Evolutionary conservation across 2,888 invertebrate genomes (phyloP).

Genomic region (Metacarcinus magister): DNA sequence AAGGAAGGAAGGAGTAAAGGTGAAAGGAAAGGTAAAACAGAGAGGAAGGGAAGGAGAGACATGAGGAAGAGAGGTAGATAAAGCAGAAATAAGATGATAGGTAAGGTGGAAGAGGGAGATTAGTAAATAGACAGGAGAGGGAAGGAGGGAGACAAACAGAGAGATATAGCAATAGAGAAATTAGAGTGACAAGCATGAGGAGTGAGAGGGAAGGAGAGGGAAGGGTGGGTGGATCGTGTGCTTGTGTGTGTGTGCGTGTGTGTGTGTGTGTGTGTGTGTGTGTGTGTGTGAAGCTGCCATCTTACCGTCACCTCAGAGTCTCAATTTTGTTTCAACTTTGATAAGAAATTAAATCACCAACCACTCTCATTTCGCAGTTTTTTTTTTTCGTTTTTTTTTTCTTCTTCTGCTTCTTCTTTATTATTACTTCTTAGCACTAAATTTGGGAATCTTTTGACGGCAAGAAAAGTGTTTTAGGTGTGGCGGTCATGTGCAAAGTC

Average conservation of each 20-base stretch:
- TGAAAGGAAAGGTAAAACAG: not conserved
- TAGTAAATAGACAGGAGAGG: not conserved
- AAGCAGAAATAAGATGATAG: not conserved
- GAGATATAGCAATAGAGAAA: not conserved
- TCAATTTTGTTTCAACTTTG: not conserved
- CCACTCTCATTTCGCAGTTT: constrained; percentile 20
- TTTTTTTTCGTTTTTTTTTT: not conserved
- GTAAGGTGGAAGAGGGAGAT: not conserved
- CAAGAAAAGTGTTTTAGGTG: not conserved
- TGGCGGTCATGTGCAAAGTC: not conserved
- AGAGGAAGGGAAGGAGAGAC: not conserved
- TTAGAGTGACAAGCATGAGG: not conserved
- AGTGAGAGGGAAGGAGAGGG: not conserved
- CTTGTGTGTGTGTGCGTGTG: not conserved
- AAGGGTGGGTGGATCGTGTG: not conserved
- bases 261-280: not conserved
- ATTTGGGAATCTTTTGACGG: not conserved
- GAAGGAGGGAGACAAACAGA: not conserved
- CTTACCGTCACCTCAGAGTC: not conserved
- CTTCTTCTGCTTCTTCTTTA: too few species aligned
- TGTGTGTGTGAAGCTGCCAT: not conserved
- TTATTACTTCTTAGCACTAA: not conserved
- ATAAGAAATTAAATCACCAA: not conserved
- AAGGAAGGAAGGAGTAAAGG: not conserved
- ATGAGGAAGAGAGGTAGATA: not conserved